Conservation (phyloP, 2,888 invertebrate genomes). For the Apodemia mormo region DNA sequence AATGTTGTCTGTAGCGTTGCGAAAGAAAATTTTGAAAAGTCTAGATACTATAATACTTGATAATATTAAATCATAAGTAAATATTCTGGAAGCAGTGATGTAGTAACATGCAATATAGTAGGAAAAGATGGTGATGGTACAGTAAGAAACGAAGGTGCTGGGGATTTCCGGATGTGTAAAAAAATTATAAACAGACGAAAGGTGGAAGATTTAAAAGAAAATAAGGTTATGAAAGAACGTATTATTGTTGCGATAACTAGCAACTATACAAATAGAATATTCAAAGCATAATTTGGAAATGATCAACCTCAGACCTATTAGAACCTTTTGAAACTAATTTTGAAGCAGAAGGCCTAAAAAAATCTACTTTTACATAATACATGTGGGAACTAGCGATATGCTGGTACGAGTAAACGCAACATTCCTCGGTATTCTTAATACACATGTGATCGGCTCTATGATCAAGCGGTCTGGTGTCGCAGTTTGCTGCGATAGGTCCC, state of each 20-base stretch:
- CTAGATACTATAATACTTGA: conserved; percentile 29
- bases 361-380: conserved; percentile 34
- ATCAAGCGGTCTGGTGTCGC: too few species aligned
- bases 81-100: conserved; percentile 30
- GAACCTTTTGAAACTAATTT: conserved; percentile 28
- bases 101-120: too few species aligned
- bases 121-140: too few species aligned
- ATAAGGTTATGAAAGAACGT: background rate
- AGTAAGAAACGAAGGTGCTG: too few species aligned
- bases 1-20: too few species aligned
- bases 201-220: too few species aligned
- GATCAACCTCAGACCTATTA: conserved; percentile 21
- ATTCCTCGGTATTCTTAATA: too few species aligned
- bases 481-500: too few species aligned
- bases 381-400: conserved; percentile 34
- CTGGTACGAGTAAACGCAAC: too few species aligned
- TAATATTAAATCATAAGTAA: conserved; percentile 28
- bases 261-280: too few species aligned
- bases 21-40: conserved; percentile 31
- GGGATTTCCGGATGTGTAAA: conserved; percentile 23
- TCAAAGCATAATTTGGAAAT: conserved; percentile 31
- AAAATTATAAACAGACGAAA: too few species aligned
- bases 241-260: conserved; percentile 19
- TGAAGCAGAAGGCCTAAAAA: background rate
- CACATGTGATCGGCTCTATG: too few species aligned